Conservation (phyloP, 2,797 vertebrate species). For the Acrossocheilus fasciatus region DNA sequence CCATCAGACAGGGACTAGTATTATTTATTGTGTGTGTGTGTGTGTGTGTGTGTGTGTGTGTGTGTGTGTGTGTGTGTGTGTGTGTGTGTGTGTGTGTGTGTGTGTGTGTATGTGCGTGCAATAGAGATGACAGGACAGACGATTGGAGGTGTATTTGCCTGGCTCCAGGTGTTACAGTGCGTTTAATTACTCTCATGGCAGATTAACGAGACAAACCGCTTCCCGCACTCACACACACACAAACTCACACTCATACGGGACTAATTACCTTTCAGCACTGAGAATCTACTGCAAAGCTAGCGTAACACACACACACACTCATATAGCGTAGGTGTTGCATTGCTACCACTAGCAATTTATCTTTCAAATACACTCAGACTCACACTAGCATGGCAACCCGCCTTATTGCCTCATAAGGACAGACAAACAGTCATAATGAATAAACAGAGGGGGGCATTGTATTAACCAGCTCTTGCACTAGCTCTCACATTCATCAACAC, state of each 20-base stretch:
- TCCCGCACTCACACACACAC: slow-evolving; percentile 30
- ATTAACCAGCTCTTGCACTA: slow-evolving; percentile 24
- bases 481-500: slow-evolving; percentile 50
- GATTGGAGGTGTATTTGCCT: slow-evolving; percentile 60
- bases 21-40: slow-evolving; percentile 38
- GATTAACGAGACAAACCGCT: slow-evolving; percentile 73
- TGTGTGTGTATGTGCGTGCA: slow-evolving; percentile 53
- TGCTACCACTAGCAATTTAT: slow-evolving; percentile 28
- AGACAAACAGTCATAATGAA: slow-evolving; percentile 48
- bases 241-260: slow-evolving; percentile 62
- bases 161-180: slow-evolving; percentile 77
- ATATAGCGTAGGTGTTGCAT: slow-evolving; percentile 26
- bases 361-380: slow-evolving; percentile 20
- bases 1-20: slow-evolving; percentile 8
- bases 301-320: slow-evolving; percentile 38
- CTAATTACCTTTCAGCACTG: slow-evolving; percentile 73
- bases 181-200: slow-evolving; percentile 81
- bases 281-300: slow-evolving; percentile 46
- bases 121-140: slow-evolving; percentile 67
- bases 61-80: slow-evolving; percentile 49
- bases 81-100: slow-evolving; percentile 13
- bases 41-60: slow-evolving; percentile 13
- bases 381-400: slow-evolving; percentile 50
- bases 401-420: slow-evolving; percentile 46
- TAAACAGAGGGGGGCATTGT: slow-evolving; percentile 23